Evolutionary conservation across 2,797 vertebrate species (phyloP), one percentile per base, ranked within the genome.

Genomic region (Enteromius mattozi): DNA sequence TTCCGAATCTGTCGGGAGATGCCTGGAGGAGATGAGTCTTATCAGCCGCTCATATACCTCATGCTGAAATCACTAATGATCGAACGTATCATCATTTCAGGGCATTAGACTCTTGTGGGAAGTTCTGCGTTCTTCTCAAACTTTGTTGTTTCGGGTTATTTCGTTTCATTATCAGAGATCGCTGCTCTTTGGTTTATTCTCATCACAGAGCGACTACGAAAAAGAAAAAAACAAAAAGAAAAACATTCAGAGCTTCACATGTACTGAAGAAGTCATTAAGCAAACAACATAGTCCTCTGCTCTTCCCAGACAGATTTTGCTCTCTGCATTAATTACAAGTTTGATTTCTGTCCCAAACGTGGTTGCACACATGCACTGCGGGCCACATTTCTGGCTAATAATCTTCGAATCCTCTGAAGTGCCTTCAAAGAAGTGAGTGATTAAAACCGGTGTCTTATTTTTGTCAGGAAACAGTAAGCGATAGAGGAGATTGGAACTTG

Each of bases 271-370:
- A 80, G 49, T 74, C 75, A 74, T 78, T 51, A 82, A 79, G 42
- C n/a, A 78, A 61, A 74, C 68, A 72, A 69, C 81, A 84, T 71
- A 83, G 75, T 76, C 35, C 40, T 80, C 27, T 85, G 80, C 77
- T 76, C 24, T 59, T 61, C 30, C 35, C 16, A 70, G 27, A 71
- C 17, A 16, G 35, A 61, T 72, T 42, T 59, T 33, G 12, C 69
- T 1, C 68, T 72, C 82, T n/a, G 45, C 65, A 77, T 71, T 85
- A 85, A 88, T 85, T 88, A 80, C 76, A 84, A 82, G 81, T 78
- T 51, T 85, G 54, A 86, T 68, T 86, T 85, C 45, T 42, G 54
- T 83, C 54, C 54, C 85, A 83, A 68, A 82, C 78, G 71, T 37
- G 51, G 56, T 80, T 59, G 65, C 82, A 82, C 70, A 84, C 80